Percentiles rank a stretch among this genome's conserved stretches.
These are phyloP conservation scores for Camelus bactrianus DNA, from an alignment of 2,113 vertebrate species.

Conservation along the genomic window DNA sequence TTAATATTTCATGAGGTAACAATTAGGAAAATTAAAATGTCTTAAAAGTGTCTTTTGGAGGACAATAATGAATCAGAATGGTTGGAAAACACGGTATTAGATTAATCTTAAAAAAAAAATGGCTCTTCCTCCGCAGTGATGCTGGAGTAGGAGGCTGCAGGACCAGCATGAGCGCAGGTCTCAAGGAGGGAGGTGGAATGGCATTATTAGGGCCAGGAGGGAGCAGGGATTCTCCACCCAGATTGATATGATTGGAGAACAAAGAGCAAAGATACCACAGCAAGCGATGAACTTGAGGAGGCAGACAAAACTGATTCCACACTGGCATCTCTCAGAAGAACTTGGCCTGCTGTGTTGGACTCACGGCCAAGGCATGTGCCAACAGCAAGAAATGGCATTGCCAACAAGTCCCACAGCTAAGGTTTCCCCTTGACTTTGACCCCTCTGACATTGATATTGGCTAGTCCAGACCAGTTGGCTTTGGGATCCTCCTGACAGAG, in stretches of 20 bases:
- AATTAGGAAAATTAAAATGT: slow-evolving; percentile 15
- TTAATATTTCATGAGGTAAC: not conserved
- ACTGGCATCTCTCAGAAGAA: not conserved
- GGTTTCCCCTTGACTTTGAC: not conserved
- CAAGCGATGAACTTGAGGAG: not conserved
- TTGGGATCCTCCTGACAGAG: not conserved
- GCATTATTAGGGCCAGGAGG: fast-evolving
- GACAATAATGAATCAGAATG: not conserved
- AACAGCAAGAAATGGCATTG: not conserved
- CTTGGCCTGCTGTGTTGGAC: not conserved
- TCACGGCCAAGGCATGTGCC: not conserved
- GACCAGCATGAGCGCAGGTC: not conserved
- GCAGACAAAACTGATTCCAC: not conserved
- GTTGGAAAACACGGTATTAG: not conserved
- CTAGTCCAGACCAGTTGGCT: not conserved
- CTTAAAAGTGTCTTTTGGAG: not conserved
- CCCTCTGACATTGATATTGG: not conserved
- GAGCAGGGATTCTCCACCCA: not conserved
- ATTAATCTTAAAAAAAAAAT: not conserved
- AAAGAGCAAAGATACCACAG: not conserved
- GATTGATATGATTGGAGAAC: not conserved
- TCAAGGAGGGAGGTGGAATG: not conserved
- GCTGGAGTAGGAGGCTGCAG: not conserved
- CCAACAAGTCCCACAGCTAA: not conserved
- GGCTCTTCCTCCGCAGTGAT: fast-evolving